Evolutionary conservation across 2,113 vertebrate species (phyloP).

Genomic region (Fulica atra): DNA sequence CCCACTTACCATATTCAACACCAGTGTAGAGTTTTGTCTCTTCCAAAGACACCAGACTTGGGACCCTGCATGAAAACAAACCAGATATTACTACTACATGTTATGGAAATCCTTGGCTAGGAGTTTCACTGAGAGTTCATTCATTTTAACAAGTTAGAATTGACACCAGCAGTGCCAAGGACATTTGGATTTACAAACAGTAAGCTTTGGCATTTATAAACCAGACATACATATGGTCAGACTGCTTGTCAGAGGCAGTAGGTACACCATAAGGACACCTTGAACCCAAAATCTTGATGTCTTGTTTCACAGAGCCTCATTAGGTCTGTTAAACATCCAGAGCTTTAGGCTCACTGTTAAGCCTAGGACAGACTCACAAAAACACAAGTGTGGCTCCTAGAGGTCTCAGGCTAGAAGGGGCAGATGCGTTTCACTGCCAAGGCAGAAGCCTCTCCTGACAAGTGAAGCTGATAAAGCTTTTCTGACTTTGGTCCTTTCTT

Average conservation of each 20-base stretch:
- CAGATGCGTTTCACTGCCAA: background rate
- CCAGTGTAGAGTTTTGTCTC: conserved; percentile 91
- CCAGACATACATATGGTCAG: background rate
- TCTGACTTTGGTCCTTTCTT: background rate
- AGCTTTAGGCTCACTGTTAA: background rate
- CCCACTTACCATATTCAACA: conserved; percentile 85
- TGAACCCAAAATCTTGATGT: background rate
- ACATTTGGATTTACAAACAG: background rate
- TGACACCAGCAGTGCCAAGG: background rate
- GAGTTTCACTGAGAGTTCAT: background rate
- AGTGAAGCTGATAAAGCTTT: background rate
- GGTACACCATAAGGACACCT: background rate
- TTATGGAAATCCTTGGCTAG: background rate
- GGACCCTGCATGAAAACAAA: conserved; percentile 82
- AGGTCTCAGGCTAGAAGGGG: background rate
- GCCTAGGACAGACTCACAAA: background rate
- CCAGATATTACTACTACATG: background rate
- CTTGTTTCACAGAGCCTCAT: background rate
- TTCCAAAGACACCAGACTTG: conserved; percentile 89
- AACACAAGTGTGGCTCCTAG: background rate
- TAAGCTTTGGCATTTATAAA: background rate
- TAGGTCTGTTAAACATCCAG: background rate
- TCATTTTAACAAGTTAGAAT: background rate
- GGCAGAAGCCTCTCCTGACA: background rate
- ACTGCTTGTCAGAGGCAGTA: background rate